These are phyloP conservation scores for Notoglanidium macrostoma DNA, from an alignment of 2,797 vertebrate species.

Conservation along the genomic window DNA sequence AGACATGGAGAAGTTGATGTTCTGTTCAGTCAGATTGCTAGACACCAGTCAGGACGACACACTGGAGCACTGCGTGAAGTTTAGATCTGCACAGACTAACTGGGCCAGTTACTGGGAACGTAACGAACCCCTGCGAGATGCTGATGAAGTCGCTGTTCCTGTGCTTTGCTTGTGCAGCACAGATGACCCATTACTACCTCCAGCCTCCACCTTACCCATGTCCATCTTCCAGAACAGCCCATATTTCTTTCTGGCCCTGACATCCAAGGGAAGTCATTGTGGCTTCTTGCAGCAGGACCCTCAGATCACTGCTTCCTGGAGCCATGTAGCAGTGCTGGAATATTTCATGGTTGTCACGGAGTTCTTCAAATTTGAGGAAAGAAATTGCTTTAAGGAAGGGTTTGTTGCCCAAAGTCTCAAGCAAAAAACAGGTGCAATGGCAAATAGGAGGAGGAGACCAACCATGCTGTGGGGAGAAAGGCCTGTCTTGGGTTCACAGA, in stretches of 20 bases:
- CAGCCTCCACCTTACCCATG: conserved; percentile 69
- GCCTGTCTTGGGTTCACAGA: not conserved
- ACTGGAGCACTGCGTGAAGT: conserved; percentile 17
- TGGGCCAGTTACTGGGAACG: conserved; percentile 87
- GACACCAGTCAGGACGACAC: not conserved
- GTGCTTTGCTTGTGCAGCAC: conserved; percentile 83
- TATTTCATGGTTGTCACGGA: conserved; percentile 79
- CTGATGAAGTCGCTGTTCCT: conserved; percentile 85
- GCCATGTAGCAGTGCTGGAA: conserved; percentile 79
- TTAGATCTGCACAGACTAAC: conserved; percentile 53
- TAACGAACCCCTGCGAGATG: conserved; percentile 88
- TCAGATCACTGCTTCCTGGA: conserved; percentile 71
- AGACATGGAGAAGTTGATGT: conserved; percentile 83
- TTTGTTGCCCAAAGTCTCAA: conserved; percentile 43
- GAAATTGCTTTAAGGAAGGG: conserved; percentile 57
- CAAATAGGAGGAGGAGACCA: conserved; percentile 54
- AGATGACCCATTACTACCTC: conserved; percentile 81
- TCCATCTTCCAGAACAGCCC: conserved; percentile 85
- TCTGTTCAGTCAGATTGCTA: conserved; percentile 67
- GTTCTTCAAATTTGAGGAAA: conserved; percentile 80
- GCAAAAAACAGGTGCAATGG: conserved; percentile 25
- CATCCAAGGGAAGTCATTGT: conserved; percentile 84
- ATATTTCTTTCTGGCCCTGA: conserved; percentile 83
- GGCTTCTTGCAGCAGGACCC: conserved; percentile 70
- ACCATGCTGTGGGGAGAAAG: conserved; percentile 26